Evolutionary conservation across 2,888 invertebrate species (phyloP).

Genomic region (Eilema sororculum): DNA sequence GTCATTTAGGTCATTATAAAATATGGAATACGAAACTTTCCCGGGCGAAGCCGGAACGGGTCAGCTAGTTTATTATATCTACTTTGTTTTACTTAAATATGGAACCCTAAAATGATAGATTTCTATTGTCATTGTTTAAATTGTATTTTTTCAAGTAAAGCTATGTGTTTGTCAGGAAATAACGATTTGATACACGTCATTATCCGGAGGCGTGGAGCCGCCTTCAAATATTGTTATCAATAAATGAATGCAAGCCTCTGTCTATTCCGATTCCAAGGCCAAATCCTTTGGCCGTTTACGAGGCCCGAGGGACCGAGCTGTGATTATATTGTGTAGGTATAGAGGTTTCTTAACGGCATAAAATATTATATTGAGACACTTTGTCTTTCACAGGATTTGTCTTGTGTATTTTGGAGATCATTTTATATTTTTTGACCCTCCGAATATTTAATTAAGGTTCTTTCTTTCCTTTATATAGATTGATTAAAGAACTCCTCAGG

Average conservation of each 20-base stretch:
- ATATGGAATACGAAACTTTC: no score
- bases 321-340: background rate
- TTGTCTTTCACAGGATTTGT: background rate
- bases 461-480: background rate
- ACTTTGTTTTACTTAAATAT: background rate
- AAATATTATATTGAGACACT: constrained; percentile 2
- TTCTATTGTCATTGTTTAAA: background rate
- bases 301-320: constrained; percentile 10
- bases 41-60: no score
- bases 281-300: constrained; percentile 14
- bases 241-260: constrained; percentile 1
- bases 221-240: constrained; percentile 1
- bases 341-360: constrained; percentile 6
- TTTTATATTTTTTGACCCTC: background rate
- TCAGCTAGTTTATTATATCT: no score
- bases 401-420: background rate
- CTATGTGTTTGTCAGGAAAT: background rate
- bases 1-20: no score
- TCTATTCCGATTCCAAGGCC: background rate
- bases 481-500: constrained; percentile 9
- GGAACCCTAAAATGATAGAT: background rate
- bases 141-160: background rate
- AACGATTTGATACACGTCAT: background rate
- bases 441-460: background rate
- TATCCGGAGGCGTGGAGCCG: background rate